Percentiles rank a stretch among this genome's conserved stretches.
These are phyloP conservation scores for Fabriciana adippe DNA, from an alignment of 2,888 invertebrate species.

Conservation along the genomic window DNA sequence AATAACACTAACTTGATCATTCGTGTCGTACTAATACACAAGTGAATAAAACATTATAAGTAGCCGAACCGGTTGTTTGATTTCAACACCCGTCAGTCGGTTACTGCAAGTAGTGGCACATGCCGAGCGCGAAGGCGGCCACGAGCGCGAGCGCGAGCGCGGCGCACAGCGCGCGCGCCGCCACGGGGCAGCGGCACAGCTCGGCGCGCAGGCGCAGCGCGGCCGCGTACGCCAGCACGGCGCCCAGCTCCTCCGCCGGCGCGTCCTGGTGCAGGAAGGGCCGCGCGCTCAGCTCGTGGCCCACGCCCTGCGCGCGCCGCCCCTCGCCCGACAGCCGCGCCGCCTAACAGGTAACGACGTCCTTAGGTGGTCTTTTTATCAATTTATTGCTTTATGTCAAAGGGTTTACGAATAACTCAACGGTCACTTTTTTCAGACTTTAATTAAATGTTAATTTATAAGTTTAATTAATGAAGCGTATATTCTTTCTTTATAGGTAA, in stretches of 20 bases:
- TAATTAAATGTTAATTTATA: too few relatives aligned
- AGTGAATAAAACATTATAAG: too few relatives aligned
- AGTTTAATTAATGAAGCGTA: too few relatives aligned
- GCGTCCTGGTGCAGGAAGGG: slow-evolving; percentile 92
- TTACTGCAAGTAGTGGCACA: slow-evolving; percentile 84
- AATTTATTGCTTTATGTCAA: too few relatives aligned
- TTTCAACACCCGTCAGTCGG: too few relatives aligned
- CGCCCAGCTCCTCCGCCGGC: slow-evolving; percentile 87
- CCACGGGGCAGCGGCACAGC: slow-evolving; percentile 88
- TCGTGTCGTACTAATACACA: too few relatives aligned
- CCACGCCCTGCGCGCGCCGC: slow-evolving; percentile 86
- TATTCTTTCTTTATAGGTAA: too few relatives aligned
- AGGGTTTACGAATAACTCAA: too few relatives aligned
- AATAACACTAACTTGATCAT: too few relatives aligned
- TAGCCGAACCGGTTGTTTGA: too few relatives aligned
- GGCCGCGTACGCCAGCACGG: slow-evolving; percentile 89
- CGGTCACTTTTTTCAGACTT: too few relatives aligned
- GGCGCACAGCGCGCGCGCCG: slow-evolving; percentile 85
- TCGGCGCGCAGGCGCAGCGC: slow-evolving; percentile 88
- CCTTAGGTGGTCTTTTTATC: too few relatives aligned
- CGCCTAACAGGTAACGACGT: slow-evolving; percentile 75
- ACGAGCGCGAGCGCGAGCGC: slow-evolving; percentile 83
- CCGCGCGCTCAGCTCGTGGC: slow-evolving; percentile 89
- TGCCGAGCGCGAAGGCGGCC: slow-evolving; percentile 85
- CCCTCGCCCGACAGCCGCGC: slow-evolving; percentile 89